Conservation (phyloP, 2,888 invertebrate species). For the Amorpha juglandis region DNA sequence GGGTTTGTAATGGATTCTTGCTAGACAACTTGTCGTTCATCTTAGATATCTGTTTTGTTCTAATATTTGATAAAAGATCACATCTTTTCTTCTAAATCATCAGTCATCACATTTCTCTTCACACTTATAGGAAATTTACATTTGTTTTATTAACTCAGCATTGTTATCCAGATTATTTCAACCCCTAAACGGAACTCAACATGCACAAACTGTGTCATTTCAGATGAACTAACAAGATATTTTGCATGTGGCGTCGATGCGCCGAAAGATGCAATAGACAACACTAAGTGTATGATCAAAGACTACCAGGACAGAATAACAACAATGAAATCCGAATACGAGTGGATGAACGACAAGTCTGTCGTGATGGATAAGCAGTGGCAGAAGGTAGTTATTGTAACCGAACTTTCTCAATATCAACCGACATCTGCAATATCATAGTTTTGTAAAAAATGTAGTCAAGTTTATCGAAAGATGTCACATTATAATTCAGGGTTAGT, state of each 20-base stretch:
- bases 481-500: neutral
- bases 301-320: slow-evolving; percentile 50
- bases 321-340: slow-evolving; percentile 46
- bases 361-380: slow-evolving; percentile 54
- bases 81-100: neutral
- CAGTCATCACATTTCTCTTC: neutral
- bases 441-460: neutral
- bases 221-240: slow-evolving; percentile 59
- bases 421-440: neutral
- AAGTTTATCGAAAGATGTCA: neutral
- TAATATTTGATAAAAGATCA: no score
- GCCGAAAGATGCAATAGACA: slow-evolving; percentile 50
- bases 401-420: no score
- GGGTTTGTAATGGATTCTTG: slow-evolving; percentile 41
- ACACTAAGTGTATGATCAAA: slow-evolving; percentile 43
- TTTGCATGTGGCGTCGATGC: slow-evolving; percentile 63
- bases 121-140: no score
- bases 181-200: no score
- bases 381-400: no score
- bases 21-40: neutral
- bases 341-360: slow-evolving; percentile 62
- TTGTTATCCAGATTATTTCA: neutral
- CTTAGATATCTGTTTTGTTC: neutral
- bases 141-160: no score
- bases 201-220: slow-evolving; percentile 7